A percentile compares a stretch with the other conserved stretches of the same genome.
Evolutionary conservation across 2,113 vertebrate genomes (phyloP).

Genomic region (Scomber japonicus): DNA sequence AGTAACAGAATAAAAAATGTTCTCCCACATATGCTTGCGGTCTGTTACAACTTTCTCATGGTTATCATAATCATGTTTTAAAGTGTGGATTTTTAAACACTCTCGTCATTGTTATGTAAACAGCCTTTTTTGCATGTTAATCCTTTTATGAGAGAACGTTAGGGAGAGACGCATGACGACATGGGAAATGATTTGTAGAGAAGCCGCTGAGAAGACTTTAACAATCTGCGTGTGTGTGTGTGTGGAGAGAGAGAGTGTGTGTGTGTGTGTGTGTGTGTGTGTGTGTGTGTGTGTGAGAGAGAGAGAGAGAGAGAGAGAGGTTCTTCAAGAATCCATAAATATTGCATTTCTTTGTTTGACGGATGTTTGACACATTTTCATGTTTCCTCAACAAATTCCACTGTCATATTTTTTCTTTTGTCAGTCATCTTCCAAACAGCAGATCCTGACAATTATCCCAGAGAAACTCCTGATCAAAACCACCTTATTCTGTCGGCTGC

Average conservation of each 20-base stretch:
- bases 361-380: conserved; percentile 83
- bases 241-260: conserved; percentile 17
- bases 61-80: conserved; percentile 59
- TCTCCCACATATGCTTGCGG: conserved; percentile 12
- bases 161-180: conserved; percentile 66
- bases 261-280: conserved; percentile 22
- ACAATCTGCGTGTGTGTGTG: conserved; percentile 51
- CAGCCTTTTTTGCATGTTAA: conserved; percentile 74
- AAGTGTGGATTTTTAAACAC: conserved; percentile 61
- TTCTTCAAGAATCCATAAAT: conserved; percentile 81
- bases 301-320: conserved; percentile 26
- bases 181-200: conserved; percentile 72
- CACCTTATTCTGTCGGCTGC: conserved; percentile 76
- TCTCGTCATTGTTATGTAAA: conserved; percentile 78
- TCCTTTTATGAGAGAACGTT: conserved; percentile 70
- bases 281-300: conserved; percentile 31
- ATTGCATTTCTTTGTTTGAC: conserved; percentile 82
- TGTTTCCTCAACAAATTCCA: conserved; percentile 84
- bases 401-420: conserved; percentile 80
- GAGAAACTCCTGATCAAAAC: conserved; percentile 80
- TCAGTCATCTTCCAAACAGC: conserved; percentile 80
- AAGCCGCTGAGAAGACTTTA: conserved; percentile 52
- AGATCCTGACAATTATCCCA: conserved; percentile 85
- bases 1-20: background rate
- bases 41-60: conserved; percentile 47